Evolutionary conservation across 2,797 vertebrate genomes (phyloP).

Genomic region (Coendou prehensilis): DNA sequence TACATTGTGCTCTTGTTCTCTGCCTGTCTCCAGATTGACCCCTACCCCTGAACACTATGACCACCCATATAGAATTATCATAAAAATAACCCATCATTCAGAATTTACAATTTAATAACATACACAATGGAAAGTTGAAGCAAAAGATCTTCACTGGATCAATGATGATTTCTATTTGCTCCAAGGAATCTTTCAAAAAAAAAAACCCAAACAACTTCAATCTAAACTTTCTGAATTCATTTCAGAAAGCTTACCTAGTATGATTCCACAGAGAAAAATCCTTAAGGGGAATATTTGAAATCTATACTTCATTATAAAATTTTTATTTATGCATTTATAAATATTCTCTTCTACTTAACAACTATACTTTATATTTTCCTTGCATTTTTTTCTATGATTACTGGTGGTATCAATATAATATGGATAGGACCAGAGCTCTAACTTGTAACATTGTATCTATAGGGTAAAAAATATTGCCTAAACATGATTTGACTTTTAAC

Average conservation of each 20-base stretch:
- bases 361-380: conserved; percentile 53
- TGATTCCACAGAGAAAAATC: conserved; percentile 11
- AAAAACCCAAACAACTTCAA: background rate
- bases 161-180: background rate
- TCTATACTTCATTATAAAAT: conserved; percentile 58
- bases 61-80: background rate
- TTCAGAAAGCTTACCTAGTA: conserved; percentile 33
- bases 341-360: conserved; percentile 39
- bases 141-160: conserved; percentile 28
- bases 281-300: conserved; percentile 3
- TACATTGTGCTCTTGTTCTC: background rate
- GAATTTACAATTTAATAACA: conserved; percentile 36
- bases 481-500: conserved; percentile 65
- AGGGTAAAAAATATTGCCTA: conserved; percentile 52
- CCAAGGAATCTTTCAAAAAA: conserved; percentile 26
- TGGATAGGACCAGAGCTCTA: background rate
- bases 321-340: conserved; percentile 63
- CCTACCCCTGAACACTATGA: background rate
- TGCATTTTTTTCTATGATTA: conserved; percentile 52
- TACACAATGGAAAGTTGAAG: background rate
- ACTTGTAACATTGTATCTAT: conserved; percentile 2
- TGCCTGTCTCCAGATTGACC: conserved; percentile 49
- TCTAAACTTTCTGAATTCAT: conserved; percentile 58
- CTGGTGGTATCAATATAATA: background rate
- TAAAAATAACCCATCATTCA: conserved; percentile 5